Conservation (phyloP, 1,140 invertebrate genomes). For the Hestina assimilis region DNA sequence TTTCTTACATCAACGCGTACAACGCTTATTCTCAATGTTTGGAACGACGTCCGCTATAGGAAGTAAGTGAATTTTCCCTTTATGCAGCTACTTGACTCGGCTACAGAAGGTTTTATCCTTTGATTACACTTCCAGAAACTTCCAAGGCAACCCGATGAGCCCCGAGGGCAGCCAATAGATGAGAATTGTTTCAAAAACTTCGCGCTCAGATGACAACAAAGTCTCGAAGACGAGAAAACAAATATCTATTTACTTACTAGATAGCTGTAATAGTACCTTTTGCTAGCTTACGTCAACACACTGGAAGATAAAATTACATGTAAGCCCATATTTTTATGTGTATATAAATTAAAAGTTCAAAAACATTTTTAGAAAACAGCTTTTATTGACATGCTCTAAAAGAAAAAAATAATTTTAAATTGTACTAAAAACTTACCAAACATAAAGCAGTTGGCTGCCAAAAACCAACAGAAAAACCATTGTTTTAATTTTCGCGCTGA, state of each 20-base stretch:
- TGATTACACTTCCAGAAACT: conserved; percentile 62
- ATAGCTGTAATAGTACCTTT: too few species aligned
- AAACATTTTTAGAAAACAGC: too few species aligned
- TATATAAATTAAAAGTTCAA: too few species aligned
- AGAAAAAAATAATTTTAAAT: too few species aligned
- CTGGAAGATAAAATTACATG: too few species aligned
- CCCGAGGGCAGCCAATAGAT: conserved; percentile 46
- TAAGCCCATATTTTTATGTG: too few species aligned
- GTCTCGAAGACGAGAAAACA: conserved; percentile 2
- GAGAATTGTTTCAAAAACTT: conserved; percentile 56
- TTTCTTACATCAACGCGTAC: conserved; percentile 20
- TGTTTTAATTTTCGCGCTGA: too few species aligned
- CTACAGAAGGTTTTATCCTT: conserved; percentile 67
- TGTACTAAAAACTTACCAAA: too few species aligned
- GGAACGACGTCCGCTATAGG: conserved; percentile 59
- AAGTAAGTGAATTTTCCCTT: conserved; percentile 72
- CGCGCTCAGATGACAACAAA: conserved; percentile 34
- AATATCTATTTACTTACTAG: not conserved
- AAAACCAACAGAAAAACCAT: too few species aligned
- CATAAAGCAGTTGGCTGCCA: too few species aligned
- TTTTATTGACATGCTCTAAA: too few species aligned
- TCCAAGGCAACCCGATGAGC: conserved; percentile 39
- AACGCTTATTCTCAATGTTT: conserved; percentile 55
- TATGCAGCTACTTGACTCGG: conserved; percentile 65
- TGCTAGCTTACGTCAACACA: too few species aligned